These are phyloP conservation scores for Sitobion miscanthi DNA, from an alignment of 1,140 invertebrate species.

Conservation along the genomic window DNA sequence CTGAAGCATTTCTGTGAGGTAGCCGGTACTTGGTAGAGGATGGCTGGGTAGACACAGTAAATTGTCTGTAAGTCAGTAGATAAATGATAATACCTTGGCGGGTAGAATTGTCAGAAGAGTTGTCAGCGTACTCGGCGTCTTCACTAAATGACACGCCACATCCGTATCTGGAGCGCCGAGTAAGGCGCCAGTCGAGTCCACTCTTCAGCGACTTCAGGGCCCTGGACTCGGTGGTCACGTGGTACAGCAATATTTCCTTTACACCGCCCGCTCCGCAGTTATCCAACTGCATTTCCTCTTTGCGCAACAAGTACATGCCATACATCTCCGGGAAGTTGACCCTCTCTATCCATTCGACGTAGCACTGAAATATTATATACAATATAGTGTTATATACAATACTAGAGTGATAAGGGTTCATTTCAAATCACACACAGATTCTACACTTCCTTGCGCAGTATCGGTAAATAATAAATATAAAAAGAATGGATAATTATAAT, in stretches of 20 bases:
- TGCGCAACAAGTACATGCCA: slow-evolving; percentile 41
- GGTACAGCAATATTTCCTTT: not conserved
- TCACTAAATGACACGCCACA: slow-evolving; percentile 44
- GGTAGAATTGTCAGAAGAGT: not conserved
- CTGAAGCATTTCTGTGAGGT: not conserved
- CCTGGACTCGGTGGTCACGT: not conserved
- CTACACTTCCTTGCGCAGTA: too few species aligned
- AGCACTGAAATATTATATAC: not conserved
- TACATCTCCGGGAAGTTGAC: not conserved
- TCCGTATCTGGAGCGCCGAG: slow-evolving; percentile 8
- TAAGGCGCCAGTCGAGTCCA: slow-evolving; percentile 42
- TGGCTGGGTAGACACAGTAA: not conserved
- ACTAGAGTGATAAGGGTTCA: not conserved
- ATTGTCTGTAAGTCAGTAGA: not conserved
- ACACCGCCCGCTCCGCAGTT: too few species aligned
- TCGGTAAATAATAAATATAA: too few species aligned
- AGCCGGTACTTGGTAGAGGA: too few species aligned
- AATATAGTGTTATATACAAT: not conserved
- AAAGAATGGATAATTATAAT: too few species aligned
- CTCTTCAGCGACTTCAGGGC: not conserved
- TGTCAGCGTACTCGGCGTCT: slow-evolving; percentile 30
- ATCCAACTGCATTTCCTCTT: not conserved
- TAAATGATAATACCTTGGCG: not conserved
- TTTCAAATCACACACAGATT: too few species aligned
- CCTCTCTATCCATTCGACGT: not conserved